Percentiles rank a stretch among this genome's conserved stretches.
These are phyloP conservation scores for Hemitrygon akajei DNA, from an alignment of 2,797 vertebrate genomes.

Conservation along the genomic window DNA sequence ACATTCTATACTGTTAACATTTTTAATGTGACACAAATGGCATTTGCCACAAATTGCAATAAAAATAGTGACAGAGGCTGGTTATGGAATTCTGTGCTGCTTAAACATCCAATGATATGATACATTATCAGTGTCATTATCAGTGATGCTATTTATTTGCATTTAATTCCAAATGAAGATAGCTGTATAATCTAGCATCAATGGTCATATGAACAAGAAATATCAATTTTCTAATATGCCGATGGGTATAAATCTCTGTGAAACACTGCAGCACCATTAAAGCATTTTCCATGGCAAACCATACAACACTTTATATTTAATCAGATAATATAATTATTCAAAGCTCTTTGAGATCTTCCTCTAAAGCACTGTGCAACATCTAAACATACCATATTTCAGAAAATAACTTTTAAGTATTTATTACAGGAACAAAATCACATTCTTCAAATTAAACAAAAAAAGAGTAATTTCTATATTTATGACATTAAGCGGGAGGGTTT, in stretches of 20 bases:
- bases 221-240: conserved; percentile 20
- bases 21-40: conserved; percentile 92
- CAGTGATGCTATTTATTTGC: conserved; percentile 18
- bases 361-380: conserved; percentile 1
- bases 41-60: conserved; percentile 81
- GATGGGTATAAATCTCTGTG: neutral
- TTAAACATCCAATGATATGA: conserved; percentile 62
- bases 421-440: conserved; percentile 5
- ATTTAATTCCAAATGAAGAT: conserved; percentile 1
- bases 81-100: conserved; percentile 61
- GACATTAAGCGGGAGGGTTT: neutral
- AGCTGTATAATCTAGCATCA: conserved; percentile 4
- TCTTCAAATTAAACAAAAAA: neutral
- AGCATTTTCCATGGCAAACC: neutral
- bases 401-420: conserved; percentile 31
- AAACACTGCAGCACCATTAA: neutral
- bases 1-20: conserved; percentile 85
- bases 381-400: conserved; percentile 5
- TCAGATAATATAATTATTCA: neutral
- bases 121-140: conserved; percentile 45
- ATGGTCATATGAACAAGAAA: neutral
- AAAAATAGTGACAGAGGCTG: conserved; percentile 74
- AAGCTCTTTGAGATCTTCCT: conserved; percentile 18
- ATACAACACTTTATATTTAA: neutral
- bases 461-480: neutral